Evolutionary conservation across 2,888 invertebrate genomes (phyloP), one percentile per base, ranked within the genome.

Genomic region (Ecliptopera silaceata): DNA sequence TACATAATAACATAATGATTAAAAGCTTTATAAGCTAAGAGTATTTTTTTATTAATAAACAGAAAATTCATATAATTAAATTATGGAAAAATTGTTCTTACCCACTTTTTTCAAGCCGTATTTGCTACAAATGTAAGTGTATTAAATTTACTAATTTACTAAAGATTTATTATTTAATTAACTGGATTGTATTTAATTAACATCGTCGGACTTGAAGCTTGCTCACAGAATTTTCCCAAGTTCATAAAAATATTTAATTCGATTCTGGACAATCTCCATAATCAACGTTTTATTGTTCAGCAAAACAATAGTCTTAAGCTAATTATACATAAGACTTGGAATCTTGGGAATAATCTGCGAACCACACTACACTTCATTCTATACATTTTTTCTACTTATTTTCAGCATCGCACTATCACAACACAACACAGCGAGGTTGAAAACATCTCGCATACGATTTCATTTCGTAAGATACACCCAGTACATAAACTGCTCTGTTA

Each of bases 261-360:
- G 10, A 51, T 31, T 50, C 31, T 52, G 10, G 29, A 49, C 47
- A 50, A 59, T 42, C 49, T 49, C 51, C 56, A 56, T 61, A 45
- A 50, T 31, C 42, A 39, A 47, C 8, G 45, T 36, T 60, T 59
- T 61, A 56, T 49, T 44, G 43, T 56, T 51, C 43, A 54, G 8
- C 32, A 62, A 47, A 63, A 59, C 51, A 55, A 62, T 67, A 64
- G 64, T 61, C 65, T 67, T 64, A 46, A 47, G 36, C 46, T 73
- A 66, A 66, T 62, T 67, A 63, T 56, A 59, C 54, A 50, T n/a
- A 41, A 6, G 12, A 6, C 41, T 41, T 53, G 22, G 46, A 6
- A 6, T 2, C 41, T 41, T 53, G 22, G 46, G 38, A 38, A 17
- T 34, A 31, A 18, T 18, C 55, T 39, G 31, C 11, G 13, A 17